Base-by-base conservation (phyloP, 2,113 vertebrate species). In the Narcine bancroftii region DNA sequence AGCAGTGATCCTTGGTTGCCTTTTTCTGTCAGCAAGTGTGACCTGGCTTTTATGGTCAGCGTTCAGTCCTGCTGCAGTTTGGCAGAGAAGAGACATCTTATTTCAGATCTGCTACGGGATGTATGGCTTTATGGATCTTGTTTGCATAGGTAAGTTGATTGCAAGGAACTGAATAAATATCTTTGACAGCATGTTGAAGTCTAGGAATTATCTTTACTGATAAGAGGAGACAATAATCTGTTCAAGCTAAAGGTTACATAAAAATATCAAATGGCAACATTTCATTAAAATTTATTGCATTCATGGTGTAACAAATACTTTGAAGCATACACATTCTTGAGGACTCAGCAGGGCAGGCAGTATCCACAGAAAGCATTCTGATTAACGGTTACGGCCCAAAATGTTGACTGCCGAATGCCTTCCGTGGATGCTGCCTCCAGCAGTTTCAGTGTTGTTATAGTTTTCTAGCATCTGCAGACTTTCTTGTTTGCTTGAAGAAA, bases 71-170 rank as follows among this genome's bases (percentile, higher is more conserved):
- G 97, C 97, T 95, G 98, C 98, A 92, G 94, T 97, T 92, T 98
- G 97, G 98, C 98, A 98, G 96, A 98, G 98, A 94, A 97, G 97
- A 89, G 98, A 99, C 95, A 95, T 97, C 95, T 97, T 98, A 95
- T 99, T 99, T 95, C 98, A 98, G 94, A 98, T 98, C 96, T 99
- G 98, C 96, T 99, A 99, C 93, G 98, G 97, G 96, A 98, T 99
- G 98, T 99, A 99, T 94, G 97, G 97, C 95, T 98, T 98, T 96
- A 99, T 98, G 98, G 98, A 98, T 95, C 96, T 98, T 96, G 98
- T 99, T 93, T 98, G 98, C 94, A 96, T 99, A 94, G 98, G 98
- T 99, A 97, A 97, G 97, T 72, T 36, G n/a, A n/a, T 69, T 91
- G 36, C 24, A 69, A 69, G 26, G 39, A 69, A 24, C 42, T 42